phyloP scores from a whole-genome alignment of 1,140 invertebrate genomes.

The Thaumetopoea pityocampa region DNA sequence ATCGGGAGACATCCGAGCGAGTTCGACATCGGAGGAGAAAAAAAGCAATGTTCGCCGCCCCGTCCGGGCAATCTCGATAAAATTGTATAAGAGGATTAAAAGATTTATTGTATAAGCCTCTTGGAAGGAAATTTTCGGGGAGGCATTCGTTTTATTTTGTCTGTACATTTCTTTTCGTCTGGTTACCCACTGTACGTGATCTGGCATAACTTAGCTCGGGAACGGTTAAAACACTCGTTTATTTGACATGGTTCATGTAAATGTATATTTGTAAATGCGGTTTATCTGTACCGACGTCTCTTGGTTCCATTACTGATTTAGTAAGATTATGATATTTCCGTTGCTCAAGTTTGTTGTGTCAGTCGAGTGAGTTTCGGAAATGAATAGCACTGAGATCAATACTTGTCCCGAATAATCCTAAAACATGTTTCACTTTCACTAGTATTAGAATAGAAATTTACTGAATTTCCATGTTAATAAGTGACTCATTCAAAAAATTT shows the following conservation, averaged over 20 bases:
- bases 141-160: conserved; percentile 61
- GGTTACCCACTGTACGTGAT: conserved; percentile 44
- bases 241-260: conserved; percentile 44
- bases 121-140: conserved; percentile 65
- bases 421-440: no score
- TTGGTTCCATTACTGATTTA: no score
- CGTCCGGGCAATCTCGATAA: conserved; percentile 57
- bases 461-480: no score
- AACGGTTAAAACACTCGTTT: conserved; percentile 48
- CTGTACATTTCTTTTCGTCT: conserved; percentile 50
- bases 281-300: conserved; percentile 12
- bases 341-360: no score
- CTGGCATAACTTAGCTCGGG: conserved; percentile 56
- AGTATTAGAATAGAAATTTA: no score
- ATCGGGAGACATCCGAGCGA: conserved; percentile 29
- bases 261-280: conserved; percentile 16
- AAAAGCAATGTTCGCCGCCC: conserved; percentile 6
- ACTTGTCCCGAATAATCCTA: no score
- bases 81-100: conserved; percentile 71
- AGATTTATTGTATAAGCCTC: conserved; percentile 68
- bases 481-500: no score
- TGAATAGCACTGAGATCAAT: no score
- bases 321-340: conserved; percentile 14
- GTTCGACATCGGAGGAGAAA: conserved; percentile 1
- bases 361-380: no score